A percentile compares a stretch with the other conserved stretches of the same genome.
phyloP scores from a whole-genome alignment of 2,888 invertebrate genomes.

The Heliconius cydno region DNA sequence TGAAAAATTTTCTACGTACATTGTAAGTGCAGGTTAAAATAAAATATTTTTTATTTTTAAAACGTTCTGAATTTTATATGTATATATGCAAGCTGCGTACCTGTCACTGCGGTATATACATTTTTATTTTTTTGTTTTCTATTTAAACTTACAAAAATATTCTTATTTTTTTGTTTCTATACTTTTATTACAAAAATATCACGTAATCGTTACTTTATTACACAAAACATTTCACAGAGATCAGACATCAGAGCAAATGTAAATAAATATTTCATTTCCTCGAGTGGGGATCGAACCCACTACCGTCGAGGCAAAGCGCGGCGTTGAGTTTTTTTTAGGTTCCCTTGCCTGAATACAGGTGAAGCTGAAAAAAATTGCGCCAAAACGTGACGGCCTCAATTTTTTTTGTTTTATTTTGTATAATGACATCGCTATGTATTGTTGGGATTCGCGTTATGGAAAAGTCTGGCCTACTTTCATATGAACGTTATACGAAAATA shows the following conservation, averaged over 20 bases:
- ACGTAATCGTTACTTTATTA: too few relatives aligned
- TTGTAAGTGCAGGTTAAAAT: background rate
- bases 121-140: background rate
- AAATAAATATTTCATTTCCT: too few relatives aligned
- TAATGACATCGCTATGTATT: background rate
- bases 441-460: background rate
- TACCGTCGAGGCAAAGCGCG: too few relatives aligned
- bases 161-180: background rate
- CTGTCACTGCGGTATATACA: background rate
- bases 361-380: background rate
- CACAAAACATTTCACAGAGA: too few relatives aligned
- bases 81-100: background rate
- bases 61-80: background rate
- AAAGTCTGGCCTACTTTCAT: slow-evolving; percentile 5
- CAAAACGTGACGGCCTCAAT: too few relatives aligned
- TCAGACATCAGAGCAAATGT: too few relatives aligned
- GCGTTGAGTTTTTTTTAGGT: background rate
- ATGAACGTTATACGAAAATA: background rate
- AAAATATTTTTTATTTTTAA: background rate
- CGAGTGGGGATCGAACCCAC: too few relatives aligned
- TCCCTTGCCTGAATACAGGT: background rate
- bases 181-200: too few relatives aligned
- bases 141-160: background rate
- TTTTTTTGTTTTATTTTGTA: too few relatives aligned
- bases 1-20: background rate